Conservation (phyloP, 2,888 invertebrate species). For the Eupeodes latifasciatus region DNA sequence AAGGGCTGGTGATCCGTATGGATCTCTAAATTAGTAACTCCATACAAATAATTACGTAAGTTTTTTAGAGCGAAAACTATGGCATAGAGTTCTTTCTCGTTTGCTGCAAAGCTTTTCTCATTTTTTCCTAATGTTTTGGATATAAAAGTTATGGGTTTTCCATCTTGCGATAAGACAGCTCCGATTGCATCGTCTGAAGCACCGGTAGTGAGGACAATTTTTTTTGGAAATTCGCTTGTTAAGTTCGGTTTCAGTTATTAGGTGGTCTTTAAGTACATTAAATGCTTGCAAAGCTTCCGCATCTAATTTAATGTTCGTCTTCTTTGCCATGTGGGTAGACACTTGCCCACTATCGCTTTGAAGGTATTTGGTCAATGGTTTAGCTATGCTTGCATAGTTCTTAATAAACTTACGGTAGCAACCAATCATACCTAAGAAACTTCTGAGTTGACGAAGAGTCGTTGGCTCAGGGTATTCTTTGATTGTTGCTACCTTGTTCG, state of each 20-base stretch:
- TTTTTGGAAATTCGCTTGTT: conserved; percentile 21
- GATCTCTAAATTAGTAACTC: conserved; percentile 10
- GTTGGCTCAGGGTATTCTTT: conserved; percentile 29
- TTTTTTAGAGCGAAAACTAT: conserved; percentile 81
- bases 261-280: conserved; percentile 1
- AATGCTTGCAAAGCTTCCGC: neutral
- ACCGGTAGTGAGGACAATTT: conserved; percentile 13
- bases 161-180: neutral
- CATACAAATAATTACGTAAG: conserved; percentile 45
- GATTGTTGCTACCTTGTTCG: conserved; percentile 24
- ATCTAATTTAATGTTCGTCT: no score
- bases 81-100: conserved; percentile 81
- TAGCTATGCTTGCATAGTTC: conserved; percentile 21
- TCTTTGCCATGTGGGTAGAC: neutral
- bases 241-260: conserved; percentile 8
- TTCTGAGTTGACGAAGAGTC: conserved; percentile 21
- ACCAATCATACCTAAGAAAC: conserved; percentile 34
- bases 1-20: conserved; percentile 10
- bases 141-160: neutral
- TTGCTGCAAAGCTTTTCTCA: conserved; percentile 79
- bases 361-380: conserved; percentile 26
- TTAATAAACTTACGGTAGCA: conserved; percentile 33
- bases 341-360: conserved; percentile 15
- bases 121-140: conserved; percentile 60
- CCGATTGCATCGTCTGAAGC: no score